Percentiles rank a stretch among this genome's conserved stretches.
Evolutionary conservation across 2,888 invertebrate genomes (phyloP).

Genomic region (Sympetrum striolatum): DNA sequence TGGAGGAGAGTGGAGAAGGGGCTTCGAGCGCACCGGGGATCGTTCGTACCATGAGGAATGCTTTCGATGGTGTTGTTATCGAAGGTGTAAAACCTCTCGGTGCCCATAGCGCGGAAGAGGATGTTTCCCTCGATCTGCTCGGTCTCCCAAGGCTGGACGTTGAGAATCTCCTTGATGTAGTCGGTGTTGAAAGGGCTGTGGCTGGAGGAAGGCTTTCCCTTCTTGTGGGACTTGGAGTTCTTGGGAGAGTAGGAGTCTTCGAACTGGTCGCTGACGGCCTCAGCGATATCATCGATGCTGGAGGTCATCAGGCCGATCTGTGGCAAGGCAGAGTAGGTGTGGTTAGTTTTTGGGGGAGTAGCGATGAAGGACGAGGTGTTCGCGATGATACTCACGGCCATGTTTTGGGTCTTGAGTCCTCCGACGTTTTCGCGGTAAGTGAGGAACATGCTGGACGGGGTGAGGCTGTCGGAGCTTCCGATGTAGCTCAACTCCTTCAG

Average conservation of each 20-base stretch:
- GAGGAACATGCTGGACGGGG: slow-evolving; percentile 61
- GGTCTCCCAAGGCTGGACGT: slow-evolving; percentile 63
- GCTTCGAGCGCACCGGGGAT: neutral
- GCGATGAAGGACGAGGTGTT: no score
- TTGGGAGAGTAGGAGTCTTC: neutral
- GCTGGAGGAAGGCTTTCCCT: slow-evolving; percentile 22
- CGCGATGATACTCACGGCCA: slow-evolving; percentile 50
- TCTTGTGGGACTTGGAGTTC: slow-evolving; percentile 44
- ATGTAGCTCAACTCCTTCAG: slow-evolving; percentile 59
- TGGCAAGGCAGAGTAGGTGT: slow-evolving; percentile 54
- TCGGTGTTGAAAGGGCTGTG: slow-evolving; percentile 58
- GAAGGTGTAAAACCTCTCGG: slow-evolving; percentile 62
- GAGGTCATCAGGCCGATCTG: slow-evolving; percentile 58
- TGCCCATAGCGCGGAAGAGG: slow-evolving; percentile 59
- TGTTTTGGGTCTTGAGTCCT: slow-evolving; percentile 55
- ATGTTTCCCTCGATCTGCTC: slow-evolving; percentile 68
- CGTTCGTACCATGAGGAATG: slow-evolving; percentile 57
- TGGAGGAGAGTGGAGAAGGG: neutral
- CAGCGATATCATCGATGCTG: slow-evolving; percentile 54
- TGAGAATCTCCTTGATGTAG: slow-evolving; percentile 65
- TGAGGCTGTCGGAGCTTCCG: slow-evolving; percentile 65
- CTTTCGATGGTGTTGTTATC: slow-evolving; percentile 65
- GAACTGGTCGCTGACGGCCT: slow-evolving; percentile 34
- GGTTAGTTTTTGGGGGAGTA: neutral
- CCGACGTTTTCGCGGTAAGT: slow-evolving; percentile 54